Evolutionary conservation across 1,140 invertebrate genomes (phyloP).

Genomic region (Cherax quadricarinatus): DNA sequence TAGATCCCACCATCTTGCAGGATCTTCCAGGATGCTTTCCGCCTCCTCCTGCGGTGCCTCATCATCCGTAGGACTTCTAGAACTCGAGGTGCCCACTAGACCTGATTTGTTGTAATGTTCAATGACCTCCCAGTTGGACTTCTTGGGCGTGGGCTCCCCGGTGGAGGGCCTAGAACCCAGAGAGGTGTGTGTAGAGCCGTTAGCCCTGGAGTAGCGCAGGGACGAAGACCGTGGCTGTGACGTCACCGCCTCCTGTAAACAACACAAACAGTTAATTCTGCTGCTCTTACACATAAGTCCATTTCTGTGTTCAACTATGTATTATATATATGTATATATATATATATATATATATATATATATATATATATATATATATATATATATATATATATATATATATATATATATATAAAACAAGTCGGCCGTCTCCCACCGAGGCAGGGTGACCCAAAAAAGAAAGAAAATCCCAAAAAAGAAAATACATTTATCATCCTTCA

Average conservation of each 20-base stretch:
- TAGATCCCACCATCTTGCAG: conserved; percentile 74
- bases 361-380: not conserved
- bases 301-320: not conserved
- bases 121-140: conserved; percentile 92
- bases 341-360: not conserved
- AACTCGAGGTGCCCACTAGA: conserved; percentile 75
- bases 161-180: conserved; percentile 65
- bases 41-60: conserved; percentile 72
- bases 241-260: conserved; percentile 45
- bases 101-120: conserved; percentile 84
- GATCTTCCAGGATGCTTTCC: conserved; percentile 73
- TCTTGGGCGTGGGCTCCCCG: conserved; percentile 75
- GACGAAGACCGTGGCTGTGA: conserved; percentile 58
- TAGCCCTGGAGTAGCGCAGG: conserved; percentile 66
- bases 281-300: too few species aligned
- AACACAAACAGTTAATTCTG: not conserved
- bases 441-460: too few species aligned
- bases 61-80: conserved; percentile 79
- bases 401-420: not conserved
- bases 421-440: too few species aligned
- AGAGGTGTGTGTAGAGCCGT: conserved; percentile 72
- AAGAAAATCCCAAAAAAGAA: too few species aligned
- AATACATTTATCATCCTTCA: too few species aligned
- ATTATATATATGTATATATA: not conserved
- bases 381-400: not conserved